phyloP scores from a whole-genome alignment of 2,888 invertebrate species.

The Lochmaea capreae region DNA sequence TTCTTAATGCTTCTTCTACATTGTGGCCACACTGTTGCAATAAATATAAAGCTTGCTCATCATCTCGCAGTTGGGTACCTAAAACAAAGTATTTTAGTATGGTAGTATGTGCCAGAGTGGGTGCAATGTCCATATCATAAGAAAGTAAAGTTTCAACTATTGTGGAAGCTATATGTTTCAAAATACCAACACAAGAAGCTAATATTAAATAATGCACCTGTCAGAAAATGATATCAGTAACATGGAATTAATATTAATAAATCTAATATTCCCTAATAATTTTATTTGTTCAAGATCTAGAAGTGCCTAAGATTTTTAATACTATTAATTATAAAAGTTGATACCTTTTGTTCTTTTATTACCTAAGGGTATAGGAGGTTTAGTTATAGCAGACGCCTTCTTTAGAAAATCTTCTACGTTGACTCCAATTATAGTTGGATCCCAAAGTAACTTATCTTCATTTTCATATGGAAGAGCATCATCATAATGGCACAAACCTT shows the following conservation, averaged over 20 bases:
- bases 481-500: slow-evolving; percentile 91
- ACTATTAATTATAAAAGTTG: not conserved
- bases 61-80: slow-evolving; percentile 85
- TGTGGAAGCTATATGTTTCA: too few relatives aligned
- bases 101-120: not conserved
- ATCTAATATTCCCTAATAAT: too few relatives aligned
- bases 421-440: slow-evolving; percentile 81
- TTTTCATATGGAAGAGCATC: slow-evolving; percentile 95
- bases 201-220: too few relatives aligned
- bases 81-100: not conserved
- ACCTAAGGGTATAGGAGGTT: slow-evolving; percentile 70
- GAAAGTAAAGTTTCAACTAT: not conserved
- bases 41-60: slow-evolving; percentile 90
- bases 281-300: too few relatives aligned
- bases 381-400: slow-evolving; percentile 66
- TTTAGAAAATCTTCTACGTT: slow-evolving; percentile 85
- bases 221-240: too few relatives aligned
- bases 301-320: not conserved
- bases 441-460: slow-evolving; percentile 95
- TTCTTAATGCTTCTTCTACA: slow-evolving; percentile 89
- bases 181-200: too few relatives aligned
- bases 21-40: slow-evolving; percentile 95
- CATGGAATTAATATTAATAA: too few relatives aligned
- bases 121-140: not conserved
- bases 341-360: slow-evolving; percentile 7